These are phyloP conservation scores for Gymnoscopelus braueri DNA, from an alignment of 2,797 vertebrate genomes.

Conservation along the genomic window DNA sequence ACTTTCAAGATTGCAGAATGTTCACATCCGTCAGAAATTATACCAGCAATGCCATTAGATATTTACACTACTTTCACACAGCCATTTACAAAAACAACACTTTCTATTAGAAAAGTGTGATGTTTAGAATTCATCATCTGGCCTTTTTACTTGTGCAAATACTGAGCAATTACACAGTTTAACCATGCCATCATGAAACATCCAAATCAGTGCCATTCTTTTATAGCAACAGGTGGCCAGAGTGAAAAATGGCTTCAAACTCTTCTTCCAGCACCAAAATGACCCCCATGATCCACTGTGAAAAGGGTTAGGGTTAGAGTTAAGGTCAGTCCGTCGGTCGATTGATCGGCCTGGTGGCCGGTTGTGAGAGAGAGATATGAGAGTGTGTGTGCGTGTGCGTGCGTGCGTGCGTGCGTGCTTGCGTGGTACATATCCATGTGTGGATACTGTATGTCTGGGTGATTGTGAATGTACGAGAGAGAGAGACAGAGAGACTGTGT, in stretches of 20 bases:
- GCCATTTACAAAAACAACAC: no score
- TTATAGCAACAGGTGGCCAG: slow-evolving; percentile 5
- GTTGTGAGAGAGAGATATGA: not conserved
- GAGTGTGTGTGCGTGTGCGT: slow-evolving; percentile 9
- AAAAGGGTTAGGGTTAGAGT: no score
- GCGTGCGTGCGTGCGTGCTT: not conserved
- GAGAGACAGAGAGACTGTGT: not conserved
- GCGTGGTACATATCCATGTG: no score
- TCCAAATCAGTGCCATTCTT: not conserved
- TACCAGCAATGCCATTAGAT: no score
- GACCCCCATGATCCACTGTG: slow-evolving; percentile 19
- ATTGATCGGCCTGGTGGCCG: no score
- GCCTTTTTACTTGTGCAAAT: not conserved
- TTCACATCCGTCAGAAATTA: no score
- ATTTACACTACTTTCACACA: no score
- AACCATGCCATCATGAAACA: not conserved
- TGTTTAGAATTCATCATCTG: not conserved
- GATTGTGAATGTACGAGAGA: no score
- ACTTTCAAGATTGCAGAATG: no score
- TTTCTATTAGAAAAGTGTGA: not conserved
- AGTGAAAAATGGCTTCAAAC: no score
- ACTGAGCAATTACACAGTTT: not conserved
- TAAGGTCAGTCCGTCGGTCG: no score
- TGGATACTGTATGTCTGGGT: no score
- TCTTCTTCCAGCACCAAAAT: slow-evolving; percentile 22